Evolutionary conservation across 2,888 invertebrate species (phyloP).

Genomic region (Entomobrya proxima): DNA sequence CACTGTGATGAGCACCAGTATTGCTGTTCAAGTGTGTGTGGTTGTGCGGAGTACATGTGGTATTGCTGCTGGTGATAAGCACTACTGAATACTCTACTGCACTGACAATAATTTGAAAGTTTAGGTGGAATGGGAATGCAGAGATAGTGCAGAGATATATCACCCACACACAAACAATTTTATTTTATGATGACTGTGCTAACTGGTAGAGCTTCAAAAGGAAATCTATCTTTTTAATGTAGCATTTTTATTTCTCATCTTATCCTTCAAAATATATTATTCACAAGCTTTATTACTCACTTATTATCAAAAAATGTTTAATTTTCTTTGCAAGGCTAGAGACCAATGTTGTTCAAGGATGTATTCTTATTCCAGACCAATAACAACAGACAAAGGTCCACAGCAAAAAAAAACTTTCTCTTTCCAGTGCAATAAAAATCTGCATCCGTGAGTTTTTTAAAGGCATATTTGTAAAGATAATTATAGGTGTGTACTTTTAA

Average conservation of each 20-base stretch:
- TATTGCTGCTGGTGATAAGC: too few relatives aligned
- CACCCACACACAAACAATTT: not conserved
- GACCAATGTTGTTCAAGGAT: slow-evolving; percentile 5
- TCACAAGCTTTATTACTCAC: not conserved
- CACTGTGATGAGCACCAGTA: not conserved
- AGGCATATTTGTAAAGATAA: not conserved
- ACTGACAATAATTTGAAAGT: too few relatives aligned
- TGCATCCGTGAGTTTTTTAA: not conserved
- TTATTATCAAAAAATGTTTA: too few relatives aligned
- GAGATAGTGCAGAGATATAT: not conserved
- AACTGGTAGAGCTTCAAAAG: not conserved
- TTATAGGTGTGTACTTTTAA: not conserved
- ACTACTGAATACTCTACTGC: too few relatives aligned
- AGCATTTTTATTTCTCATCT: not conserved
- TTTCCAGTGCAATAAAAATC: slow-evolving; percentile 25
- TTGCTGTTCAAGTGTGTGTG: too few relatives aligned
- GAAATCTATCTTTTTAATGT: slow-evolving; percentile 14
- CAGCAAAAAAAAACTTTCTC: not conserved
- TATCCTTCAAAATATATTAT: not conserved
- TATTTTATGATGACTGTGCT: not conserved
- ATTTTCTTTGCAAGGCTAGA: not conserved
- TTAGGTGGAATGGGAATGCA: not conserved
- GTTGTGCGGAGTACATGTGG: too few relatives aligned
- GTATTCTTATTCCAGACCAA: not conserved
- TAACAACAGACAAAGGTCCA: not conserved